phyloP scores from a whole-genome alignment of 2,797 vertebrate genomes.

The Micromesistius poutassou region DNA sequence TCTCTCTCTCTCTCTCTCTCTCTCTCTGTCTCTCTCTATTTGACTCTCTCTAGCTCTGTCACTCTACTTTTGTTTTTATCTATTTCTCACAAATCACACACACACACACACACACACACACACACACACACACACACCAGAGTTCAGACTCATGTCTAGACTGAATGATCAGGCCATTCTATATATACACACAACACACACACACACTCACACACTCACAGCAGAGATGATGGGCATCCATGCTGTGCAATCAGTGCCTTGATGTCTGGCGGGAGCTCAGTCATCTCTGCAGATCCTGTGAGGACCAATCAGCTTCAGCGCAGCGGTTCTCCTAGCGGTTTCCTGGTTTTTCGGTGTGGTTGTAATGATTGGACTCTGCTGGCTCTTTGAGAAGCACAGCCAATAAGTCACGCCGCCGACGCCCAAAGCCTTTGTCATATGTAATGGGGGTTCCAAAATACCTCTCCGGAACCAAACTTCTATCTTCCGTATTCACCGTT shows the following conservation, averaged over 20 bases:
- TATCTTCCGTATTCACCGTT: not conserved
- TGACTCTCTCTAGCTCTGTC: not conserved
- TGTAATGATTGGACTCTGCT: slow-evolving; percentile 31
- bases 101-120: not conserved
- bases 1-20: slow-evolving; percentile 11
- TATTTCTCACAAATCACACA: slow-evolving; percentile 10
- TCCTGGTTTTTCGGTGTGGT: slow-evolving; percentile 34
- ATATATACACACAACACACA: slow-evolving; percentile 42
- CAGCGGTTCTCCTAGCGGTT: slow-evolving; percentile 36
- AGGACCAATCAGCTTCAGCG: slow-evolving; percentile 24
- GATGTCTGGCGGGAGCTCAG: not conserved
- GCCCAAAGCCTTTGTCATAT: not conserved
- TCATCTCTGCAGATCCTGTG: not conserved
- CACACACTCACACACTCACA: slow-evolving; percentile 40
- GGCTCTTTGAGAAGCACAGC: slow-evolving; percentile 36
- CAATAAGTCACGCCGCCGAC: not conserved
- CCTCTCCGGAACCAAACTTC: not conserved
- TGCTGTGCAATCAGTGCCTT: slow-evolving; percentile 63
- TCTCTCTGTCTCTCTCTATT: not conserved
- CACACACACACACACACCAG: slow-evolving; percentile 3
- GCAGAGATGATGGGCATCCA: slow-evolving; percentile 48
- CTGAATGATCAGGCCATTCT: slow-evolving; percentile 49
- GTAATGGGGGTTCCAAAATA: not conserved
- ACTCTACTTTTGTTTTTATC: slow-evolving; percentile 9
- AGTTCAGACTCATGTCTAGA: slow-evolving; percentile 57